Evolutionary conservation across 1,140 invertebrate genomes (phyloP), one percentile per base, ranked within the genome.

Genomic region (Varroa destructor): DNA sequence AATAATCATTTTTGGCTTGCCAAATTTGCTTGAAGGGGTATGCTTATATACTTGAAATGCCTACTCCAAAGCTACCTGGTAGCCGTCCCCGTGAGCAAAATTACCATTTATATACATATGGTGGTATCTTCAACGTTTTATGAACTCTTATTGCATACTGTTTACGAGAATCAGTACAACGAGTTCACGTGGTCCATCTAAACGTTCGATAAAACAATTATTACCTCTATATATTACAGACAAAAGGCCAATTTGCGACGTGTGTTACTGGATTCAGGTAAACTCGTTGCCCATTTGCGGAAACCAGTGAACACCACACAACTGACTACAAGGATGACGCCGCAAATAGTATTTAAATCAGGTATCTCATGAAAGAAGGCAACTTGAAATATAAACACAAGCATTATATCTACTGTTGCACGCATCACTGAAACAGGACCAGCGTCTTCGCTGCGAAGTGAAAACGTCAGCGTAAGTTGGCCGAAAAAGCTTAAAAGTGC

Each of bases 301-400:
- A 91, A 77, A 0, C 88, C 89, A 36, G 88, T 89, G 43, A 92
- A 78, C 55, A 91, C 79, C 43, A 92, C 89, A 36, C 88, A 91
- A 75, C 85, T 87, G 40, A 89, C 85, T 1, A 93, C 90, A 74
- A 93, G 81, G 58, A 89, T 78, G 12, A 89, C 89, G 1, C 90
- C 90, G 55, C 84, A 81, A 40, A 92, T 80, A 46, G 89, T 91
- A 77, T 85, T 90, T 70, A 82, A 83, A 77, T 88, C 90, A n/a
- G 89, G 89, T 72, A 88, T 84, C 78, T 91, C 88, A 74, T 88
- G 83, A 76, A 91, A 91, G 36, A 75, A 54, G 6, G 74, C 70
- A 6, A 77, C 76, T 79, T 93, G 89, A 88, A 90, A 92, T 71
- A 91, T 83, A 77, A 93, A 93, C 8, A 90, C 90, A 79, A 92